These are phyloP conservation scores for Dissostichus mawsoni DNA, from an alignment of 2,113 vertebrate genomes.

Conservation along the genomic window DNA sequence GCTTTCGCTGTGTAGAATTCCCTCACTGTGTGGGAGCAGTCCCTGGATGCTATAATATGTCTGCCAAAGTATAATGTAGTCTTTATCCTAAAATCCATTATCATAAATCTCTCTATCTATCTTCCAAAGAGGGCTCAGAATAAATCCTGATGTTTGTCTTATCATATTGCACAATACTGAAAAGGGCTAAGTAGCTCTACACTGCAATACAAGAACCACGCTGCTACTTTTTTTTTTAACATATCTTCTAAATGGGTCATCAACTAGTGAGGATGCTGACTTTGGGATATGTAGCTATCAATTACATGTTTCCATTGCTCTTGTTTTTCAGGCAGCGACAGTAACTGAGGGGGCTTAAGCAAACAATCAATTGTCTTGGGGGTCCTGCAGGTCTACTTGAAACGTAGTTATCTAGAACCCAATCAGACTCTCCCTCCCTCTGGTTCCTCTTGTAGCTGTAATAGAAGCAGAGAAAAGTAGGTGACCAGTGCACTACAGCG, in stretches of 20 bases:
- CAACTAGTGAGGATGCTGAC: not conserved
- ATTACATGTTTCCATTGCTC: not conserved
- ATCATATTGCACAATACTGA: not conserved
- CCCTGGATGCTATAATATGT: not conserved
- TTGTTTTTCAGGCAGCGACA: not conserved
- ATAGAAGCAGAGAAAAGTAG: conserved; percentile 28
- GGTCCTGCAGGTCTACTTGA: conserved; percentile 15
- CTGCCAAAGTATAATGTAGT: not conserved
- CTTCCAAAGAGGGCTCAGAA: not conserved
- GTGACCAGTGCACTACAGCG: conserved; percentile 47
- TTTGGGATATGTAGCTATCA: not conserved
- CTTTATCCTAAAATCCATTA: not conserved
- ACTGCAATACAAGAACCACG: not conserved
- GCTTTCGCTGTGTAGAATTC: not conserved
- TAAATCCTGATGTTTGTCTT: not conserved
- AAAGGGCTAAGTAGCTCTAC: not conserved
- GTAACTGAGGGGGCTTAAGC: not conserved
- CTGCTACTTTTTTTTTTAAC: not conserved
- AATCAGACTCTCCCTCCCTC: conserved; percentile 31
- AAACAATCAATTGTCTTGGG: not conserved
- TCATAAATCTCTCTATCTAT: not conserved
- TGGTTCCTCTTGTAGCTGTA: conserved; percentile 31
- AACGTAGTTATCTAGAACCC: conserved; percentile 36
- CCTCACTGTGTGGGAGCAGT: not conserved
- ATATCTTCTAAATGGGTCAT: not conserved